Base-by-base conservation (phyloP, 1,140 invertebrate genomes). In the Scaptomyza pallida region DNA sequence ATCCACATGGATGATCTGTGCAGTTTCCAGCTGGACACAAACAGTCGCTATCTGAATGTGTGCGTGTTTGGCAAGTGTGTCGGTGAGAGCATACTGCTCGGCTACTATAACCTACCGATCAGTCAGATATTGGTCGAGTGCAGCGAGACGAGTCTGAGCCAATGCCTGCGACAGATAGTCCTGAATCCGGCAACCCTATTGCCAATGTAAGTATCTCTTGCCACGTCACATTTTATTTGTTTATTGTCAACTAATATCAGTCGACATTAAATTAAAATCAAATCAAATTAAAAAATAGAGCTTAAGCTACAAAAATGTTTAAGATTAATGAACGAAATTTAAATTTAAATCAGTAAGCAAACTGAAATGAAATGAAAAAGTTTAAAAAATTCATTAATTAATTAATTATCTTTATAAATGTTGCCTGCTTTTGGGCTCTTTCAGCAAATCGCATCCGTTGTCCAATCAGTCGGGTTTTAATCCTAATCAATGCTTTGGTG, bases 401-500 rank as follows among this genome's bases (percentile, higher is more conserved):
- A n/a, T n/a, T n/a, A n/a, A n/a, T n/a, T n/a, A n/a, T n/a, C n/a
- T n/a, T n/a, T n/a, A n/a, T n/a, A n/a, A n/a, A n/a, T n/a, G n/a
- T n/a, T n/a, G n/a, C n/a, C n/a, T n/a, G n/a, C n/a, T n/a, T n/a
- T n/a, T n/a, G n/a, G n/a, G n/a, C n/a, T n/a, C 23, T 13, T 26
- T 35, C 77, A 95, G 95, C 62, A 93, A 93, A 44, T 21, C 59
- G 41, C 80, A 85, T 43, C 10, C 94, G 47, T 92, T 95, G 68
- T 93, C 94, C 35, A 93, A 92, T 23, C 96, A 95, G 92, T 96
- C 96, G 0, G 98, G 97, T 9, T 98, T 98, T 91, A 97, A 98
- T 91, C 95, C 96, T 3, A 95, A 94, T 26, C 93, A 98, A 8
- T 98, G 97, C 90, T 98, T 96, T 85, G 98, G 97, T 1, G 97